Conservation (phyloP, 2,113 vertebrate species). For the Probosciger aterrimus region DNA sequence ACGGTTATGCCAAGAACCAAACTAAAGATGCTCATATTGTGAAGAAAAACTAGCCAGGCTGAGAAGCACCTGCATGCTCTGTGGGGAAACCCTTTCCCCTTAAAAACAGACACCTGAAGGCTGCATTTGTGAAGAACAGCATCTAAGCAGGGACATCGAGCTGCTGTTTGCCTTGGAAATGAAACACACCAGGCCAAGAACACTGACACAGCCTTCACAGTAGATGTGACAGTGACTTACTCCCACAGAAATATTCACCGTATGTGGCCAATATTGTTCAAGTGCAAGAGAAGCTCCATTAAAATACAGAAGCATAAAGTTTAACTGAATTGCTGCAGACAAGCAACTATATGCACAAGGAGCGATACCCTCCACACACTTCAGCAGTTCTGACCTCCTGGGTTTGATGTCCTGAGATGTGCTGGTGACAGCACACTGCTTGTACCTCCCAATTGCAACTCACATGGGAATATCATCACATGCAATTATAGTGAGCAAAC, state of each 20-base stretch:
- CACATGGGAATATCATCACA: not conserved
- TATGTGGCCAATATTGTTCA: not conserved
- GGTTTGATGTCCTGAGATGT: accelerated
- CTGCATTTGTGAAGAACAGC: not conserved
- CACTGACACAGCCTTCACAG: not conserved
- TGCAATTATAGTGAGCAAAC: not conserved
- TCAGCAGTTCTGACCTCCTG: accelerated
- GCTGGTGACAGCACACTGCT: not conserved
- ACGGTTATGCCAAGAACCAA: not conserved
- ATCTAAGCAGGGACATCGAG: not conserved
- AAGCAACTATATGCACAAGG: not conserved
- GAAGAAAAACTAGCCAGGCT: not conserved
- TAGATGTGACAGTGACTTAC: not conserved
- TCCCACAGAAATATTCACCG: not conserved
- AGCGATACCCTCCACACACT: accelerated
- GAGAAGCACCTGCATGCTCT: not conserved
- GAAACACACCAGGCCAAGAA: not conserved
- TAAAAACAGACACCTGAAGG: not conserved
- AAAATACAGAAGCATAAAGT: not conserved
- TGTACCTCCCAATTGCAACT: not conserved
- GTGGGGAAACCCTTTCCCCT: not conserved
- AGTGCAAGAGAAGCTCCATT: not conserved
- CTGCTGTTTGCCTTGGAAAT: not conserved
- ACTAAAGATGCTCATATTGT: not conserved
- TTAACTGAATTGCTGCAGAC: not conserved